Conservation (phyloP, 2,113 vertebrate species). For the Eudyptes chrysolophus region DNA sequence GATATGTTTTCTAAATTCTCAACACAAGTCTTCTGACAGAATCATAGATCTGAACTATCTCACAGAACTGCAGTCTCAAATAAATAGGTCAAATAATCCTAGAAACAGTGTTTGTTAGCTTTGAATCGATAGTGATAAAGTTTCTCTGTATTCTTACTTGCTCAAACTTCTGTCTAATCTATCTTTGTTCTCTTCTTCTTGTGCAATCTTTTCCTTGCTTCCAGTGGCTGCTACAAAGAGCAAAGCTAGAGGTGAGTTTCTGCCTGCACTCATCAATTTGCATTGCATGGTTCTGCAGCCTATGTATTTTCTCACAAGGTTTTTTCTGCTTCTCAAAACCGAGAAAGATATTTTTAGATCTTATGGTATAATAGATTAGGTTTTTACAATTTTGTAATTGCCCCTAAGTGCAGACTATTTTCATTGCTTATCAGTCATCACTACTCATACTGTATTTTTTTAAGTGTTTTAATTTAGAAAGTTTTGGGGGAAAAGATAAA, state of each 20-base stretch:
- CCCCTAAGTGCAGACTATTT: background rate
- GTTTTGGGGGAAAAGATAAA: background rate
- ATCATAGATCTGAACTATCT: slow-evolving; percentile 10
- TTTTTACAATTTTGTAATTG: background rate
- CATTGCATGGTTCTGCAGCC: slow-evolving; percentile 54
- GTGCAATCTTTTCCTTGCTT: slow-evolving; percentile 79
- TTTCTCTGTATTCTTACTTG: slow-evolving; percentile 54
- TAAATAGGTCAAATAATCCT: slow-evolving; percentile 34
- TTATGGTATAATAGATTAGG: background rate
- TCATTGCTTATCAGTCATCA: background rate
- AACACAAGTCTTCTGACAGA: background rate
- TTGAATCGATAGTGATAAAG: slow-evolving; percentile 36
- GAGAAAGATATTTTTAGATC: background rate
- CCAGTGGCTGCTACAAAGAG: slow-evolving; percentile 82
- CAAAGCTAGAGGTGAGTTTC: slow-evolving; percentile 82
- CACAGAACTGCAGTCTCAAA: background rate
- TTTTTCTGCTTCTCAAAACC: background rate
- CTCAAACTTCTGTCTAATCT: slow-evolving; percentile 67
- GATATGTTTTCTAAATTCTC: slow-evolving; percentile 15
- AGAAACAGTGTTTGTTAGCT: background rate
- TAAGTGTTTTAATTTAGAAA: background rate
- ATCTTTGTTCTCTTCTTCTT: slow-evolving; percentile 79
- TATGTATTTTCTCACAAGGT: background rate
- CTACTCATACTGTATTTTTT: background rate
- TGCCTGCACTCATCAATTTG: slow-evolving; percentile 48